Base-by-base conservation (phyloP, 2,888 invertebrate species). In the Drosophila acutilabella region DNA sequence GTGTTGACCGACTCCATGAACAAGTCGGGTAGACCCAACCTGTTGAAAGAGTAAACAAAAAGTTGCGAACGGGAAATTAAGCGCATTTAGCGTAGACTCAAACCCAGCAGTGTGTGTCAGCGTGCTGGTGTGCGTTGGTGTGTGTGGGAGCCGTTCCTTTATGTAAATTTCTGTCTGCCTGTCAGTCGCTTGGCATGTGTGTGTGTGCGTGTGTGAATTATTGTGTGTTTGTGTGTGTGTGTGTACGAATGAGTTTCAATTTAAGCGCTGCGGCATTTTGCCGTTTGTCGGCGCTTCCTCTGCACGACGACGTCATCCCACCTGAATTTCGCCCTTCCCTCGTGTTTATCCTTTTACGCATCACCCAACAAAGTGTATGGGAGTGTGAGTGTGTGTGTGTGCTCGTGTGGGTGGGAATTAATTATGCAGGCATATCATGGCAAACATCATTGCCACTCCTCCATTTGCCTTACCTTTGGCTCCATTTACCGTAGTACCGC, bases 361-460 rank as follows among this genome's bases (percentile, higher is more conserved):
- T 1, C 26, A 18, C 18, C n/a, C 23, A 13, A 30, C 30, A 13
- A 13, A 4, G 13, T 11, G 13, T 2, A 4, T 13, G 36, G 1
- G 13, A 4, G 36, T 36, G 36, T 36, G 36, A 13, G 36, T 36
- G 36, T 11, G 10, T 36, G 44, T 64, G 58, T 50, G 44, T 56
- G 66, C 61, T 59, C 53, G 62, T 60, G 70, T 71, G 66, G 30
- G 67, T 57, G 72, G 75, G 65, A 83, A 83, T 86, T 88, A 86
- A 86, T 86, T 86, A 86, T 86, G 87, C 88, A 86, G 81, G 86
- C 85, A 75, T 86, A 88, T 86, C 88, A 81, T 86, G 80, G 80
- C 70, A 81, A 76, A 76, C 78, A 81, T 69, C 76, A 74, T 73
- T 67, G 71, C 61, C 41, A 23, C 41, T 45, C 42, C 14, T 26